Conservation (phyloP, 23 tunicate genomes). For the Phallusia fumigata region DNA sequence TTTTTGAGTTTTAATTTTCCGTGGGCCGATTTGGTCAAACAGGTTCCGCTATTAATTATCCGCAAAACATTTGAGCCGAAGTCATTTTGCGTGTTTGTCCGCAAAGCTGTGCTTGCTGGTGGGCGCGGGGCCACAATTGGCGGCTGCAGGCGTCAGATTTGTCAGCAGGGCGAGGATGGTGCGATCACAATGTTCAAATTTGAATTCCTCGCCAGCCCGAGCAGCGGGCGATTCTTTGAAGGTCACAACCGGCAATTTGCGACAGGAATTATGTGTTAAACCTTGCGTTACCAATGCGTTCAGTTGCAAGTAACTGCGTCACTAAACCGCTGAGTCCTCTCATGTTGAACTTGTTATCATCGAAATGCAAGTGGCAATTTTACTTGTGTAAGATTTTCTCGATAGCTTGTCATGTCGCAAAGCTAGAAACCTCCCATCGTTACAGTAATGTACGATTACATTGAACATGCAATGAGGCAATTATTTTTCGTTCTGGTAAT, state of each 20-base stretch:
- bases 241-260: slow-evolving; percentile 4
- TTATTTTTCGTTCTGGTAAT: neutral
- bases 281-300: neutral
- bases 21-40: neutral
- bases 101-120: neutral
- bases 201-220: neutral
- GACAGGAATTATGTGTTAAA: neutral
- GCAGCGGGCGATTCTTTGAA: neutral
- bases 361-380: neutral
- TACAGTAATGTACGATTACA: too few relatives aligned
- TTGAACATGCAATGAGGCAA: neutral
- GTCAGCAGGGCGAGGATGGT: neutral
- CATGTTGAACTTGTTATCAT: neutral
- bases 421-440: too few relatives aligned
- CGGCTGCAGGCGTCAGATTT: neutral
- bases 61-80: neutral
- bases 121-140: neutral
- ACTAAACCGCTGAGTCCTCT: neutral
- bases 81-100: neutral
- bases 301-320: neutral
- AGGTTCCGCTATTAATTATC: neutral
- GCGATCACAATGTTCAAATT: neutral
- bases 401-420: neutral
- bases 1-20: too few relatives aligned
- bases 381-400: neutral